These are phyloP conservation scores for Eueremaeus valkanovi DNA, from an alignment of 2,888 invertebrate genomes.

Conservation along the genomic window DNA sequence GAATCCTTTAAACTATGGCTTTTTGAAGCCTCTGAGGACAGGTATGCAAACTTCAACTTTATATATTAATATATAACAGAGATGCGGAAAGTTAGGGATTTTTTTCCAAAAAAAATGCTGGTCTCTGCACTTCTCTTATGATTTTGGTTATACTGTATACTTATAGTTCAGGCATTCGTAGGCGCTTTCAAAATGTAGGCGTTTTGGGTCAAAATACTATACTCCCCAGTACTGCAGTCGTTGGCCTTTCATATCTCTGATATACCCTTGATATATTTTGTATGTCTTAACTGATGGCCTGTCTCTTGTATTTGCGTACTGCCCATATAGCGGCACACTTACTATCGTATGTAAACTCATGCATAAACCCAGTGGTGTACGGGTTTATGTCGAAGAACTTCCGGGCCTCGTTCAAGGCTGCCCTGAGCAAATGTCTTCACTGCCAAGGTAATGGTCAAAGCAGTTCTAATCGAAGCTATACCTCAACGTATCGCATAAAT, in stretches of 20 bases:
- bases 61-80: no score
- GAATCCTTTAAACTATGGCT: slow-evolving; percentile 56
- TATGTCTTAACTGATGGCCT: no score
- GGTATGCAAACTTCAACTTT: neutral
- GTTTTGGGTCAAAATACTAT: no score
- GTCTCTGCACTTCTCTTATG: no score
- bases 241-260: no score
- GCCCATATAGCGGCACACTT: slow-evolving; percentile 61
- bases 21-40: slow-evolving; percentile 61
- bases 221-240: no score
- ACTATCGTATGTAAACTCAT: slow-evolving; percentile 68
- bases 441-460: slow-evolving; percentile 24
- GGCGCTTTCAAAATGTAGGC: no score
- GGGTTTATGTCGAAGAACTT: slow-evolving; percentile 71
- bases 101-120: no score
- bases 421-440: slow-evolving; percentile 38
- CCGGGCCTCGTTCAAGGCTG: slow-evolving; percentile 54
- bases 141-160: no score
- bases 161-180: no score
- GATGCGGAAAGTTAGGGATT: no score
- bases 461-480: slow-evolving; percentile 33
- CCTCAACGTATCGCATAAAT: slow-evolving; percentile 36
- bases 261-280: no score
- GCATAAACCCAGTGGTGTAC: slow-evolving; percentile 68
- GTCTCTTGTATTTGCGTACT: neutral